A percentile compares a stretch with the other conserved stretches of the same genome.
Evolutionary conservation across 2,113 vertebrate species (phyloP).

Genomic region (Empidonax traillii): DNA sequence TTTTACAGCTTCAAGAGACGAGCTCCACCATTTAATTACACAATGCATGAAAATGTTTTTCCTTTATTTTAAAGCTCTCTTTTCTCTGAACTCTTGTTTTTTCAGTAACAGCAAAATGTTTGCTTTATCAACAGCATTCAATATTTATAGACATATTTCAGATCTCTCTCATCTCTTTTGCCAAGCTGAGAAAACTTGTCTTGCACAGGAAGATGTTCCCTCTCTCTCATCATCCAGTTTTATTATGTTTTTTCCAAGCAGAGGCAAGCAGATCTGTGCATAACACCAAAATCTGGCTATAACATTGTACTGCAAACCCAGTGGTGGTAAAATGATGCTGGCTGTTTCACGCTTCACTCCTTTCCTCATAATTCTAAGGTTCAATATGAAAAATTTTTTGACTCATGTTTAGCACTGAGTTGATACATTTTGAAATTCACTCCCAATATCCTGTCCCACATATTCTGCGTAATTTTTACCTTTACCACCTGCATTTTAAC

Average conservation of each 20-base stretch:
- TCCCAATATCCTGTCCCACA: neutral
- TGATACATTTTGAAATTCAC: neutral
- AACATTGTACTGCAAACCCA: neutral
- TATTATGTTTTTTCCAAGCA: neutral
- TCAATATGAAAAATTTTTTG: neutral
- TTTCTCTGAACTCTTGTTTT: neutral
- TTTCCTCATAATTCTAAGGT: neutral
- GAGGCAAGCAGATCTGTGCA: neutral
- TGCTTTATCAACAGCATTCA: neutral
- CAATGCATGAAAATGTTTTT: neutral
- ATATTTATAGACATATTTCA: neutral
- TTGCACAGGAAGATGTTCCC: neutral
- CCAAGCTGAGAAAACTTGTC: neutral
- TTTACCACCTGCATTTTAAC: neutral
- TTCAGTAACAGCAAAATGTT: rapidly evolving
- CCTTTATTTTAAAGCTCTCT: neutral
- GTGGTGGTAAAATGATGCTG: neutral
- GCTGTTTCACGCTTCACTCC: neutral
- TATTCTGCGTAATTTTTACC: neutral
- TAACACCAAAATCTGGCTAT: neutral
- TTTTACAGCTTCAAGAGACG: neutral
- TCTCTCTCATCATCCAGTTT: neutral
- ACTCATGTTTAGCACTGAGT: neutral
- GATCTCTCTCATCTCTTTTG: neutral
- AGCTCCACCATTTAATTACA: neutral